Conservation (phyloP, 2,113 vertebrate species). For the Burhinus bistriatus region DNA sequence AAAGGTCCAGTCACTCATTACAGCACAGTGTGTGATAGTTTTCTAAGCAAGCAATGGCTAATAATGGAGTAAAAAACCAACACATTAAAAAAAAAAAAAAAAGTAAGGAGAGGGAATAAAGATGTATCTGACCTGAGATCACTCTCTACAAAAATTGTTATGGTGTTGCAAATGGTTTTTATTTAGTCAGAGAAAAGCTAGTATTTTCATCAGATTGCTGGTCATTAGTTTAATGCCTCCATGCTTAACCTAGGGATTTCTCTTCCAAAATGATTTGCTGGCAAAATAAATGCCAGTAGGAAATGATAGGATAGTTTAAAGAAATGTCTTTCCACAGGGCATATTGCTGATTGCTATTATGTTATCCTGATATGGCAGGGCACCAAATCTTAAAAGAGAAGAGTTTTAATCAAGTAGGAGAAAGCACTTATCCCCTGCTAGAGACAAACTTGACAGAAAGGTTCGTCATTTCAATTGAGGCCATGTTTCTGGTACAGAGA, state of each 20-base stretch:
- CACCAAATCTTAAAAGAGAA: background rate
- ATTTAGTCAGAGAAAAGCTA: background rate
- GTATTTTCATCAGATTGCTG: background rate
- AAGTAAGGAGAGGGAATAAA: background rate
- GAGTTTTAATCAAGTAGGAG: constrained; percentile 9
- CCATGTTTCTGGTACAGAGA: background rate
- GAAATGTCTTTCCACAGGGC: background rate
- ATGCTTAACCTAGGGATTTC: background rate
- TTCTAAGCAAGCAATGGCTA: background rate
- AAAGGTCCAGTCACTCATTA: background rate
- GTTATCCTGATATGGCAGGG: background rate
- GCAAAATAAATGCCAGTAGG: background rate
- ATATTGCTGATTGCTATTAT: background rate
- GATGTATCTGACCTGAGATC: background rate
- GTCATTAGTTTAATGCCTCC: background rate
- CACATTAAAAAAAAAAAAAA: background rate
- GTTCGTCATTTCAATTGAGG: background rate
- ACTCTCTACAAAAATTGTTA: background rate
- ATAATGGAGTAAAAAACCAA: background rate
- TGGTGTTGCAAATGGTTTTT: background rate
- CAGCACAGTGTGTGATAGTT: background rate
- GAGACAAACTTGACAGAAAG: background rate
- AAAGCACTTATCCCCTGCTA: background rate
- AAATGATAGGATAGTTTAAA: background rate
- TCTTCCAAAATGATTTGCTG: background rate